Base-by-base conservation (phyloP, 1,140 invertebrate genomes). In the Panagrolaimus sp. region DNA sequence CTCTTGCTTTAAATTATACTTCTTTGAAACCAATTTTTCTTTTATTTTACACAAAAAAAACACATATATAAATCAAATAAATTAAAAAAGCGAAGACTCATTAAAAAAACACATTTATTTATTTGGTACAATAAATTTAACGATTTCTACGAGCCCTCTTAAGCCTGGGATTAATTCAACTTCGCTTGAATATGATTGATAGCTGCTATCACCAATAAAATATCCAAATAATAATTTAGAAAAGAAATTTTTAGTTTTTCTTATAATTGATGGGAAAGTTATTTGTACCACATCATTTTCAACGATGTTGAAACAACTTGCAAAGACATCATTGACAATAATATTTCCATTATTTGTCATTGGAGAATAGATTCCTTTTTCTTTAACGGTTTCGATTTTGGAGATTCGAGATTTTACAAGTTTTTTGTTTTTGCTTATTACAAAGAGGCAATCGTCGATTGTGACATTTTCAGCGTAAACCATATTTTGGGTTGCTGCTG, bases 401-500 rank as follows among this genome's bases (percentile, higher is more conserved):
- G 4, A 9, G n/a, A 68, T 57, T 68, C 57, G 51, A 14, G 16
- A 25, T 45, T 68, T 16, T 1, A 66, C 66, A 47, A 68, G 66
- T 9, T 66, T 3, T 7, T 51, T 38, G 14, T 38, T 38, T 5
- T 43, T n/a, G 65, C 9, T 16, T 23, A 23, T 23, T 16, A 64
- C 76, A 64, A 75, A 75, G 9, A 75, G 46, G 43, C 74, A 75
- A 53, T 75, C 74, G 8, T 76, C 74, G 7, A 62, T 42, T 23
- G 68, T 25, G 16, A 75, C 71, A 13, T 74, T 47, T 53, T 75
- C 73, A 11, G 74, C 74, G 47, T 66, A 75, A 8, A 75, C 72
- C 9, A 69, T 44, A 25, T 31, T 13, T 42, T 38, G 57, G 43
- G 7, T 2, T 2, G 31, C 31, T 7, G 2, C 7, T 38, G 2